These are phyloP conservation scores for Ptilodon capucinus DNA, from an alignment of 2,888 invertebrate genomes.

Conservation along the genomic window DNA sequence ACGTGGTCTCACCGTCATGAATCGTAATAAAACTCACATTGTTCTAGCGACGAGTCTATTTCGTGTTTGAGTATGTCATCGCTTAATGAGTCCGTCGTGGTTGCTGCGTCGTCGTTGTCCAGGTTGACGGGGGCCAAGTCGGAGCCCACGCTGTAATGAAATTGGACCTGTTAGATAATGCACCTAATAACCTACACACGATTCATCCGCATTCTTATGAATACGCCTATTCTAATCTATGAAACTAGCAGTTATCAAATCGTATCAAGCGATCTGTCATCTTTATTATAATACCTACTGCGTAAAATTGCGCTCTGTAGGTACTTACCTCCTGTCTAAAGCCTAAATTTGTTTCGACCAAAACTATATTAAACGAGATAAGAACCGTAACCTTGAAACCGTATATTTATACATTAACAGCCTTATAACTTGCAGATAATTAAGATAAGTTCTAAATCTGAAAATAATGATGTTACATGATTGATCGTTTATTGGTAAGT, in stretches of 20 bases:
- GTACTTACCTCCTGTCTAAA: no score
- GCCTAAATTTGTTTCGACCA: no score
- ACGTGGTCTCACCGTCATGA: neutral
- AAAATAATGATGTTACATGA: no score
- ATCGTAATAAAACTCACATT: slow-evolving; percentile 46
- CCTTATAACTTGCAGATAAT: no score
- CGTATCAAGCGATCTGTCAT: neutral
- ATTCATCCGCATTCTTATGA: neutral
- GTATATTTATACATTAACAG: no score
- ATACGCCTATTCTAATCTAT: neutral
- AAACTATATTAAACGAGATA: no score
- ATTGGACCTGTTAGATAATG: neutral
- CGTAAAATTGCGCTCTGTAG: no score
- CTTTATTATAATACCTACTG: no score
- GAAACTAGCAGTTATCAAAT: slow-evolving; percentile 2
- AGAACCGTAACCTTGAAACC: no score
- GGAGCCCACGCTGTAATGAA: slow-evolving; percentile 73
- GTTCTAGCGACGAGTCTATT: slow-evolving; percentile 58
- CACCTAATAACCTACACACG: neutral
- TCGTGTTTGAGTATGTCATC: slow-evolving; percentile 46
- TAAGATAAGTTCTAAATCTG: no score
- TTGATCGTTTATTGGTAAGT: no score
- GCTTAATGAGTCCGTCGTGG: slow-evolving; percentile 44
- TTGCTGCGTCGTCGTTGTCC: slow-evolving; percentile 53
- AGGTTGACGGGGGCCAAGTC: slow-evolving; percentile 59